Percentiles rank a stretch among this genome's conserved stretches.
These are phyloP conservation scores for Campylomormyrus tamandua DNA, from an alignment of 2,113 vertebrate genomes.

Conservation along the genomic window DNA sequence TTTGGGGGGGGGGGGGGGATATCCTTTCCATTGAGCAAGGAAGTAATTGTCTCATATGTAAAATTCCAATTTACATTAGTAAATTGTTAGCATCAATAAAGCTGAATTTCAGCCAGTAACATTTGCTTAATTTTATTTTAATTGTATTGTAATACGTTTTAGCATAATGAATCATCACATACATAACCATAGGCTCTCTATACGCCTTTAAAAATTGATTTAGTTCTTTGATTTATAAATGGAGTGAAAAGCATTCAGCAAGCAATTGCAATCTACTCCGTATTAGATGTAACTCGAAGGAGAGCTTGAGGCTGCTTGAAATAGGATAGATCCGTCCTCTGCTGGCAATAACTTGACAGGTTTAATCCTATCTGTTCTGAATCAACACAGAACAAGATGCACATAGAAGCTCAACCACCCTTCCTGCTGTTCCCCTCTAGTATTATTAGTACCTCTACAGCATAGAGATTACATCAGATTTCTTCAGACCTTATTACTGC, in stretches of 20 bases:
- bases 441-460: conserved; percentile 39
- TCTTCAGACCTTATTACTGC: conserved; percentile 13
- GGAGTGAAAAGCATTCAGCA: conserved; percentile 10
- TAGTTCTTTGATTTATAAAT: conserved; percentile 18
- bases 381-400: conserved; percentile 58
- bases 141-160: conserved; percentile 17
- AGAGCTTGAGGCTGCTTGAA: conserved; percentile 56
- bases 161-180: conserved; percentile 16
- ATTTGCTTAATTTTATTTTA: conserved; percentile 17
- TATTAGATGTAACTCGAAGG: conserved; percentile 34
- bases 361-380: conserved; percentile 55
- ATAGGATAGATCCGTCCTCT: conserved; percentile 63
- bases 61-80: conserved; percentile 49
- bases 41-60: conserved; percentile 67
- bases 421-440: conserved; percentile 52
- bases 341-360: conserved; percentile 70
- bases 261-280: conserved; percentile 7
- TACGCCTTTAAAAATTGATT: conserved; percentile 18
- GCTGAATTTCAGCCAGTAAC: conserved; percentile 53
- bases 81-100: conserved; percentile 57
- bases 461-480: conserved; percentile 52
- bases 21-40: conserved; percentile 52
- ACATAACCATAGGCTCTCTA: conserved; percentile 14
- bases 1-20: conserved; percentile 30
- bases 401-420: conserved; percentile 51